phyloP scores from a whole-genome alignment of 1,140 invertebrate species.

The Neoseiulus cucumeris region DNA sequence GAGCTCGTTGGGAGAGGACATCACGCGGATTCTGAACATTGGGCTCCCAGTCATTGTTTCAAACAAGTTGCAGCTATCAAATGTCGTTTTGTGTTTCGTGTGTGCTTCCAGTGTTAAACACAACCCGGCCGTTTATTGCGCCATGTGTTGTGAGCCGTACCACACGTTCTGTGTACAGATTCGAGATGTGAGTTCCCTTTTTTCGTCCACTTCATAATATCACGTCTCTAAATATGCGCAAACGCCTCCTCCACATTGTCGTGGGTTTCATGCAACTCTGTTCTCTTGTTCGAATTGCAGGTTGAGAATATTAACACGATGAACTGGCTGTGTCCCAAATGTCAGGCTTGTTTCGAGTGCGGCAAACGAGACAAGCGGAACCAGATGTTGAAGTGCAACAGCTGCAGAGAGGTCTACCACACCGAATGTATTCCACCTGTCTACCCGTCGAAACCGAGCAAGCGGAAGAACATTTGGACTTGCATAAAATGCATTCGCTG shows the following conservation, averaged over 20 bases:
- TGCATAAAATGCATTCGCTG: background rate
- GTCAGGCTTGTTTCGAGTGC: background rate
- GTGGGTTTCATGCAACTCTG: no score
- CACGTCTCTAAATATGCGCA: no score
- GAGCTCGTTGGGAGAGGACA: constrained; percentile 2
- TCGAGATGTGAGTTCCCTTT: background rate
- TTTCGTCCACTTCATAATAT: no score
- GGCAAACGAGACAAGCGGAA: background rate
- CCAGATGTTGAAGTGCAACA: constrained; percentile 5
- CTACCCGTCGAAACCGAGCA: background rate
- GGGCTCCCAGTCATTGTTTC: constrained; percentile 1
- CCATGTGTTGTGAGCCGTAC: constrained; percentile 10
- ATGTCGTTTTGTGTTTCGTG: constrained; percentile 5
- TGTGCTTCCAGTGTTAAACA: constrained; percentile 6
- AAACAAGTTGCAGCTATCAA: background rate
- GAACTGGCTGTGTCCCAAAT: constrained; percentile 3
- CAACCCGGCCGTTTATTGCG: background rate
- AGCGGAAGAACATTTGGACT: background rate
- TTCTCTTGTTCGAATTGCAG: background rate
- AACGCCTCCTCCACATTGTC: no score
- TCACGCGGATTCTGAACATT: background rate
- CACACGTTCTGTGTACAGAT: constrained; percentile 10
- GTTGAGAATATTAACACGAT: background rate
- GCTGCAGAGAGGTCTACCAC: background rate
- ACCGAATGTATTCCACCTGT: background rate